A percentile compares a stretch with the other conserved stretches of the same genome.
phyloP scores from a whole-genome alignment of 1,140 invertebrate genomes.

The Drosophila gunungcola region DNA sequence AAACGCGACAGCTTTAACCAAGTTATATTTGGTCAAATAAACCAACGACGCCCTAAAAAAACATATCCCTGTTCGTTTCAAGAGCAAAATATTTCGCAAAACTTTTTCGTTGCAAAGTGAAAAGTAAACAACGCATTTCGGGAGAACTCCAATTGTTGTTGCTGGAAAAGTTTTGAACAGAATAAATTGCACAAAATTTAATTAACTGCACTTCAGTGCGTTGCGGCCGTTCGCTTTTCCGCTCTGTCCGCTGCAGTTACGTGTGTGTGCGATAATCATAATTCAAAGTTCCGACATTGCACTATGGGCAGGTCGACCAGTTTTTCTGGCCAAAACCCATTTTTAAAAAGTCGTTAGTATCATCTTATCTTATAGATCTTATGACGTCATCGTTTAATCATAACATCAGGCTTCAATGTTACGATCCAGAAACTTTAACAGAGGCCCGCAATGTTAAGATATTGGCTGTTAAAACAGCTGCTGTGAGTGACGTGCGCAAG shows the following conservation, averaged over 20 bases:
- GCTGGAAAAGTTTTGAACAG: conserved; percentile 73
- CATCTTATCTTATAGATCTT: too few relatives aligned
- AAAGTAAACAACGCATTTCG: conserved; percentile 70
- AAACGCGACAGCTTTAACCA: conserved; percentile 51
- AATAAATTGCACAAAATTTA: conserved; percentile 82
- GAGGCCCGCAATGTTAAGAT: too few relatives aligned
- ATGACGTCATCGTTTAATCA: too few relatives aligned
- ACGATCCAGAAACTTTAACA: too few relatives aligned
- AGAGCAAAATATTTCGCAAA: conserved; percentile 60
- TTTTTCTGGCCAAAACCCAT: too few relatives aligned
- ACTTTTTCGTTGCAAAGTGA: conserved; percentile 74
- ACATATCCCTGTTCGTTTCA: conserved; percentile 10
- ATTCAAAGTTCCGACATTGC: conserved; percentile 67
- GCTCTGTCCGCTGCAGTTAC: conserved; percentile 59
- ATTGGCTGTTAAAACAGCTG: too few relatives aligned
- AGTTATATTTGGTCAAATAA: conserved; percentile 61
- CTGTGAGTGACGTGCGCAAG: too few relatives aligned
- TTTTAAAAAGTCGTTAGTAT: too few relatives aligned
- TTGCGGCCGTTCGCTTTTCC: conserved; percentile 23
- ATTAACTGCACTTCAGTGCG: conserved; percentile 81
- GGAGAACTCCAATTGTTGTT: conserved; percentile 44
- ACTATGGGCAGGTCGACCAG: too few relatives aligned
- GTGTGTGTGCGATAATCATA: conserved; percentile 76
- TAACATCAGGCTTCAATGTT: too few relatives aligned
- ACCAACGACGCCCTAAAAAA: conserved; percentile 24